phyloP scores from a whole-genome alignment of 2,888 invertebrate species.

The Mechanitis messenoides region DNA sequence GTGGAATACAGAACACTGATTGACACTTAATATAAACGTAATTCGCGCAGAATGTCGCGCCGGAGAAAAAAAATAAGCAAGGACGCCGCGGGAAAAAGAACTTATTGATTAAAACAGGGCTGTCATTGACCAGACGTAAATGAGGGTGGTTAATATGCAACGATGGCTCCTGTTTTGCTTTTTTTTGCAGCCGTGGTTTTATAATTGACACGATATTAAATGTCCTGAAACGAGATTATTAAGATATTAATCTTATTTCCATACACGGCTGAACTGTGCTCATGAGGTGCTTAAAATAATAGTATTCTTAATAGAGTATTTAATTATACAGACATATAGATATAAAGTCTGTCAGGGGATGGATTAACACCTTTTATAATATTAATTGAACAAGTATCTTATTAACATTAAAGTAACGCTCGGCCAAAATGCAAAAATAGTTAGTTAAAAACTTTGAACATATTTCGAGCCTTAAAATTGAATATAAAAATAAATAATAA shows the following conservation, averaged over 20 bases:
- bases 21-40: conserved; percentile 68
- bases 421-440: too few relatives aligned
- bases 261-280: too few relatives aligned
- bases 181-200: conserved; percentile 30
- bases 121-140: conserved; percentile 76
- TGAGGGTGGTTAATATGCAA: conserved; percentile 76
- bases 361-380: too few relatives aligned
- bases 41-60: conserved; percentile 75
- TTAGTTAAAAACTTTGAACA: too few relatives aligned
- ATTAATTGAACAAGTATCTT: too few relatives aligned
- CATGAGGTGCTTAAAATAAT: too few relatives aligned
- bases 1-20: conserved; percentile 53
- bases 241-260: background rate
- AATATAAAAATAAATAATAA: too few relatives aligned
- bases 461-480: too few relatives aligned
- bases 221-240: conserved; percentile 2
- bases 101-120: conserved; percentile 76
- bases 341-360: too few relatives aligned
- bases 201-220: conserved; percentile 32
- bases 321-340: too few relatives aligned
- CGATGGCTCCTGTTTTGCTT: conserved; percentile 54
- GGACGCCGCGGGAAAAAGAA: conserved; percentile 75
- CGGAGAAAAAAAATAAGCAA: conserved; percentile 69
- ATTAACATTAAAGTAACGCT: too few relatives aligned
- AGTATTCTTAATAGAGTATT: too few relatives aligned